These are phyloP conservation scores for Gibbula magus DNA, from an alignment of 2,888 invertebrate species.

Conservation along the genomic window DNA sequence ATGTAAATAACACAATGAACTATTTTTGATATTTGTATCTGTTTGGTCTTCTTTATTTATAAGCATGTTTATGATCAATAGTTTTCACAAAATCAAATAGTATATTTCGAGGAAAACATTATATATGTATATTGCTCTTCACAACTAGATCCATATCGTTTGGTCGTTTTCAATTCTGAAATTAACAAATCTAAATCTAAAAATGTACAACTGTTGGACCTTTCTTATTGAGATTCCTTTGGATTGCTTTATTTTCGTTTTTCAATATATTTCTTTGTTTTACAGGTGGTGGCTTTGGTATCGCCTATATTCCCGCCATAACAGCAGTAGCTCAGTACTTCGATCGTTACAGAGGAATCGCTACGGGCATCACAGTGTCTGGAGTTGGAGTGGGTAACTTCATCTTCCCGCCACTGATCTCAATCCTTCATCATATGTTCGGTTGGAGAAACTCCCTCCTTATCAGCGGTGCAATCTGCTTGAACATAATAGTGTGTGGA, in stretches of 20 bases:
- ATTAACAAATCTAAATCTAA: too few relatives aligned
- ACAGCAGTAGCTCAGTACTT: conserved; percentile 57
- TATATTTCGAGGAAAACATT: too few relatives aligned
- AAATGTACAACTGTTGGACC: too few relatives aligned
- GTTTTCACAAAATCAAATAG: too few relatives aligned
- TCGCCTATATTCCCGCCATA: conserved; percentile 55
- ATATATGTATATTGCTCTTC: too few relatives aligned
- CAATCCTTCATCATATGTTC: conserved; percentile 45
- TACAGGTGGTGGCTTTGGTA: conserved; percentile 58
- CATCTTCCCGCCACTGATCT: conserved; percentile 55
- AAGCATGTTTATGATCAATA: too few relatives aligned
- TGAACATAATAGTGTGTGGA: conserved; percentile 56
- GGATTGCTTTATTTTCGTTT: not conserved
- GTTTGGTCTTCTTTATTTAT: too few relatives aligned
- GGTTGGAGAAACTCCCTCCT: conserved; percentile 58
- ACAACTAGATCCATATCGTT: too few relatives aligned
- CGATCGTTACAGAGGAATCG: conserved; percentile 48
- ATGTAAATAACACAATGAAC: too few relatives aligned
- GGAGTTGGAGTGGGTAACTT: conserved; percentile 62
- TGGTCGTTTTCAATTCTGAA: too few relatives aligned
- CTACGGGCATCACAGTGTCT: conserved; percentile 56
- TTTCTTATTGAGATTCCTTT: too few relatives aligned
- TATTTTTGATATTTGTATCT: too few relatives aligned
- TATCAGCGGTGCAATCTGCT: conserved; percentile 47
- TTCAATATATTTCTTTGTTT: not conserved